These are phyloP conservation scores for Dryomyza anilis DNA, from an alignment of 2,888 invertebrate genomes.

Conservation along the genomic window DNA sequence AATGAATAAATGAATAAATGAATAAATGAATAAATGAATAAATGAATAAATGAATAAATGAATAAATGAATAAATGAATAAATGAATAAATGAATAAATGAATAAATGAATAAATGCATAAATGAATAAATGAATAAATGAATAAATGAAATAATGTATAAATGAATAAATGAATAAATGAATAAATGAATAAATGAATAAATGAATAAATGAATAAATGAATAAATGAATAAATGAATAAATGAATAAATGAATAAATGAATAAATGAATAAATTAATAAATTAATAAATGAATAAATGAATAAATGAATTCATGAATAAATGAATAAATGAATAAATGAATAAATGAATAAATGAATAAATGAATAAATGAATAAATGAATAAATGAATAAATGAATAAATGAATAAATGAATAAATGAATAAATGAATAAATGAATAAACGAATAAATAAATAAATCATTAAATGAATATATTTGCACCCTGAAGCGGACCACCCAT, in stretches of 20 bases:
- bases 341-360: background rate
- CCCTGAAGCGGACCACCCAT: no score
- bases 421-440: no score
- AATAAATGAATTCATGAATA: background rate
- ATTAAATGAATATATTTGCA: background rate
- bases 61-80: constrained; percentile 6
- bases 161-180: background rate
- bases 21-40: constrained; percentile 8
- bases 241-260: background rate
- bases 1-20: constrained; percentile 8
- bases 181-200: background rate
- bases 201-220: background rate
- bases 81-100: background rate
- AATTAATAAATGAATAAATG: background rate
- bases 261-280: background rate
- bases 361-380: background rate
- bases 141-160: constrained; percentile 1
- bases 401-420: background rate
- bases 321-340: background rate
- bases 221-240: background rate
- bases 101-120: constrained; percentile 8
- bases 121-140: constrained; percentile 2
- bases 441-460: no score
- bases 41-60: constrained; percentile 8
- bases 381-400: background rate